A percentile compares a stretch with the other conserved stretches of the same genome.
These are phyloP conservation scores for Apotomis betuletana DNA, from an alignment of 2,888 invertebrate species.

Conservation along the genomic window DNA sequence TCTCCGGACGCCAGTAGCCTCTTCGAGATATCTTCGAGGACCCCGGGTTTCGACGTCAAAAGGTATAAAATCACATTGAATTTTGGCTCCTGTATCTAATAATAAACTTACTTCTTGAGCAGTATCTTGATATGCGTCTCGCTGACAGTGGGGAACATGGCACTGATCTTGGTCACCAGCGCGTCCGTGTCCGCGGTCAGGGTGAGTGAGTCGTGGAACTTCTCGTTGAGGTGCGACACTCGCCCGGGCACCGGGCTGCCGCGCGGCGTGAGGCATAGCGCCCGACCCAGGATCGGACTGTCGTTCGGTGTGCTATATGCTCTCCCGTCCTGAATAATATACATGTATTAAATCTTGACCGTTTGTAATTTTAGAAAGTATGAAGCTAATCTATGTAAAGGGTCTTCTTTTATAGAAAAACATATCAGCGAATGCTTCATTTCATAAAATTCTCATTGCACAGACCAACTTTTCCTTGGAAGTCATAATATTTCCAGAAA, in stretches of 20 bases:
- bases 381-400: no score
- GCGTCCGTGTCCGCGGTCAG: conserved; percentile 87
- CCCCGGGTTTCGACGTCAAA: no score
- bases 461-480: no score
- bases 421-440: no score
- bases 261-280: conserved; percentile 76
- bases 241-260: conserved; percentile 79
- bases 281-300: conserved; percentile 75
- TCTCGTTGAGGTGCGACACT: conserved; percentile 77
- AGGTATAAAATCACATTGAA: no score
- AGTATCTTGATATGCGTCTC: conserved; percentile 94
- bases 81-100: no score
- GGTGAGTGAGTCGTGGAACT: conserved; percentile 85
- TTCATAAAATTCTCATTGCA: no score
- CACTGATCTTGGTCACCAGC: conserved; percentile 90
- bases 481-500: not conserved
- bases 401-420: not conserved
- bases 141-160: conserved; percentile 95
- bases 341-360: no score
- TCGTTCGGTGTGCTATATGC: conserved; percentile 71
- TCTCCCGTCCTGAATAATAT: conserved; percentile 61
- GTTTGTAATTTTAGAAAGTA: no score
- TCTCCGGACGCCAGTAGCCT: no score
- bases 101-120: conserved; percentile 91
- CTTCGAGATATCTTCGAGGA: no score